phyloP scores from a whole-genome alignment of 2,888 invertebrate species.

The Melanargia galathea region DNA sequence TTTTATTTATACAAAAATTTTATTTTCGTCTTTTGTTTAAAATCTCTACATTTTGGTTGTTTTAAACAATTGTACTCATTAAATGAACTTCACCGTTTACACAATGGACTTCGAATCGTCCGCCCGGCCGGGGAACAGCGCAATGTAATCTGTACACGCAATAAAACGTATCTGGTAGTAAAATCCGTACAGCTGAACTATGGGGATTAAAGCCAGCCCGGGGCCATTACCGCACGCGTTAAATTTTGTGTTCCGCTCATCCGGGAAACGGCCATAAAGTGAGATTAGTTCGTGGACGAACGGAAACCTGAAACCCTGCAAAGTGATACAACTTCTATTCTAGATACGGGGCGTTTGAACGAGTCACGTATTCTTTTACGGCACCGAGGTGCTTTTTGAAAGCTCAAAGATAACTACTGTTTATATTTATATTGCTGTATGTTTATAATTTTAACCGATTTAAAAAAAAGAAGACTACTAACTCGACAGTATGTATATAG shows the following conservation, averaged over 20 bases:
- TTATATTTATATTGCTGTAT: too few relatives aligned
- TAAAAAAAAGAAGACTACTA: too few relatives aligned
- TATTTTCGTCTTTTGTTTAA: too few relatives aligned
- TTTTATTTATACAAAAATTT: too few relatives aligned
- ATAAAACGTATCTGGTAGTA: constrained; percentile 32
- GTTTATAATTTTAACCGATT: too few relatives aligned
- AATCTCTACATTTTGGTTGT: too few relatives aligned
- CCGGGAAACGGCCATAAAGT: constrained; percentile 28
- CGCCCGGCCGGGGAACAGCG: neutral
- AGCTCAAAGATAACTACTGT: neutral
- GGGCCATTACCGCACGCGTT: constrained; percentile 32
- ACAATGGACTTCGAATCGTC: neutral
- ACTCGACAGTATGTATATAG: too few relatives aligned
- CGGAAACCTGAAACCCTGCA: constrained; percentile 31
- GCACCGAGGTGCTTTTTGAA: constrained; percentile 14
- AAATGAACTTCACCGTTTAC: neutral
- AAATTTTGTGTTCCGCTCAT: constrained; percentile 36
- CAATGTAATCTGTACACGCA: constrained; percentile 30
- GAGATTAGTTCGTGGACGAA: constrained; percentile 34
- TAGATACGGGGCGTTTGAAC: neutral
- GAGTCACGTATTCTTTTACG: constrained; percentile 25
- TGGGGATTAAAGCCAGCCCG: constrained; percentile 34
- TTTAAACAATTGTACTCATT: too few relatives aligned
- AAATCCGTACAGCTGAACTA: constrained; percentile 33
- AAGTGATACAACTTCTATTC: constrained; percentile 1